A percentile compares a stretch with the other conserved stretches of the same genome.
These are phyloP conservation scores for Laupala kohalensis DNA, from an alignment of 1,140 invertebrate species.

Conservation along the genomic window DNA sequence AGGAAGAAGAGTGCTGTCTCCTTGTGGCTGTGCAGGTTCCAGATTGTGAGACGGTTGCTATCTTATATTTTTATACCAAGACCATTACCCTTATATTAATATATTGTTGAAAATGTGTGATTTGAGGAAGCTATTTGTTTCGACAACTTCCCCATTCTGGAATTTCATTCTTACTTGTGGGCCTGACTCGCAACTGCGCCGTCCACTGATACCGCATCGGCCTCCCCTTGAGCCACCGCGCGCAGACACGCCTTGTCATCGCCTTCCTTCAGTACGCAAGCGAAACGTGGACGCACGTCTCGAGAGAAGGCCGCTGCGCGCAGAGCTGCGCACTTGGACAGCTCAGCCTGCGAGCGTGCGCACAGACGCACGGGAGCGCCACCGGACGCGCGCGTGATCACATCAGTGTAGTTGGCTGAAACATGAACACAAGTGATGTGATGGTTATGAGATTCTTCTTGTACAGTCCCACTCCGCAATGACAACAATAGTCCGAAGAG, in stretches of 20 bases:
- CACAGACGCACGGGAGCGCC: conserved; percentile 45
- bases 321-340: conserved; percentile 51
- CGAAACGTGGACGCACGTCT: conserved; percentile 53
- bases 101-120: no score
- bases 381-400: conserved; percentile 59
- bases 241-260: conserved; percentile 48
- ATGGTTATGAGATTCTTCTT: no score
- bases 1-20: no score
- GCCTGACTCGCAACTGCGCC: conserved; percentile 39
- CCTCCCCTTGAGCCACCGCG: conserved; percentile 41
- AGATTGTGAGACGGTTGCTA: no score
- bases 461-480: no score
- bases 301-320: conserved; percentile 52
- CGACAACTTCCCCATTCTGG: no score
- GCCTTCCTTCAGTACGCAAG: conserved; percentile 43
- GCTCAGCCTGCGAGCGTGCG: conserved; percentile 41
- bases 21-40: no score
- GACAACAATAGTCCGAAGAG: no score
- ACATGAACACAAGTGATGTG: background rate
- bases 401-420: conserved; percentile 55
- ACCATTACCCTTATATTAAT: no score
- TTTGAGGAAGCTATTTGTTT: no score
- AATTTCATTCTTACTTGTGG: conserved; percentile 33
- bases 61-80: no score
- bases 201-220: conserved; percentile 48